A percentile compares a stretch with the other conserved stretches of the same genome.
These are phyloP conservation scores for Carassius gibelio DNA, from an alignment of 2,113 vertebrate genomes.

Conservation along the genomic window DNA sequence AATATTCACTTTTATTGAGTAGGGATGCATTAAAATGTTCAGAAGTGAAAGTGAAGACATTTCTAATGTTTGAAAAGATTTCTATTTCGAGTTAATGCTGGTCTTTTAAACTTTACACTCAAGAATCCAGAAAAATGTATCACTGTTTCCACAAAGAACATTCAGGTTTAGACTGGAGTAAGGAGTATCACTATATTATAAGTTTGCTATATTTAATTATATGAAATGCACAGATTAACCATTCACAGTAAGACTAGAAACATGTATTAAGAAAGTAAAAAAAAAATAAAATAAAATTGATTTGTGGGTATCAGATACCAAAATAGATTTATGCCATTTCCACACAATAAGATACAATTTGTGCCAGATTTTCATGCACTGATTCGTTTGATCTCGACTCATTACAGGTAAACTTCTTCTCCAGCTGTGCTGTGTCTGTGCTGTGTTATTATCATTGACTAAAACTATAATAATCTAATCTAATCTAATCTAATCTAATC, in stretches of 20 bases:
- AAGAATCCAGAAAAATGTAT: background rate
- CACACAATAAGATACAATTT: background rate
- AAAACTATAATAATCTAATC: too few species aligned
- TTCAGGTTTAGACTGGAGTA: too few species aligned
- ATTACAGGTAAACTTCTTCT: background rate
- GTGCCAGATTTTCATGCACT: background rate
- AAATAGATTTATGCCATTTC: background rate
- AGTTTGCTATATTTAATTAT: too few species aligned
- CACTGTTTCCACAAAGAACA: background rate
- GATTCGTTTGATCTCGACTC: background rate
- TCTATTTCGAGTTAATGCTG: background rate
- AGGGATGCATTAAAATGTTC: background rate
- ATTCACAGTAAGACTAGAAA: background rate
- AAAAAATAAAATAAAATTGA: background rate
- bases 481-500: too few species aligned
- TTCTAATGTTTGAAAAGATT: background rate
- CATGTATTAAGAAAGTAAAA: too few species aligned
- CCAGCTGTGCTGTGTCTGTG: background rate
- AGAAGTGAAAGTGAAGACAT: background rate
- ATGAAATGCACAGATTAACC: background rate
- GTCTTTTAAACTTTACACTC: background rate
- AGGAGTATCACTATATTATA: too few species aligned
- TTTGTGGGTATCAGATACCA: background rate
- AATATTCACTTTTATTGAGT: too few species aligned
- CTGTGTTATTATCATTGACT: too few species aligned